Evolutionary conservation across 2,888 invertebrate species (phyloP), one percentile per base, ranked within the genome.

Genomic region (Synergus umbraculus): DNA sequence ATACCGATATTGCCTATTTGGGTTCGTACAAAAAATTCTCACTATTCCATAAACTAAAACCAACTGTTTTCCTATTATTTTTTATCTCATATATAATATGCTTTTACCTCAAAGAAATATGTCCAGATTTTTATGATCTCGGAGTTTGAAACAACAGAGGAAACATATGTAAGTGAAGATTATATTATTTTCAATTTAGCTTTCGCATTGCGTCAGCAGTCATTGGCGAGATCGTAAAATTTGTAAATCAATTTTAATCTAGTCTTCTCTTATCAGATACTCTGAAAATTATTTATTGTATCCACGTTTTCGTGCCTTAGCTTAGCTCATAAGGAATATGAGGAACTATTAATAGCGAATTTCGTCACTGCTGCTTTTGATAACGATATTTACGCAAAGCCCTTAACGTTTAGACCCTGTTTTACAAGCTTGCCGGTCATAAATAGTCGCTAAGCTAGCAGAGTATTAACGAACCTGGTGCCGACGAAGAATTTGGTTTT

Each of bases 1-100:
- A 89, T 89, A 86, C 90, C 89, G 90, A 90, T 90, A 90, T 90
- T 90, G 90, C 87, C 88, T 88, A 86, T 90, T 90, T 89, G 89
- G 89, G 89, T 89, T 87, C 84, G 78, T 65, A 66, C 80, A 76
- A 76, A 77, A 80, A 83, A 79, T 54, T 41, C 10, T 8, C 49
- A 73, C 79, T 76, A 73, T 67, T 63, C n/a, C 41, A 41, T 58
- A 29, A 18, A 37, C 0, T 29, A n/a, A 54, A 7, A 54, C 8
- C 9, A 0, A 8, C 7, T 10, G 2, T 58, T n/a, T 58, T 58
- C n/a, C 9, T 58, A 58, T n/a, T n/a, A n/a, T 18, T 58, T 18
- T 58, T 58, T 18, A 18, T 3, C 18, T 58, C 18, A 18, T 18
- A 18, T 18, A 58, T 2, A 18, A 18, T 29, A 29, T 3, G 9